Evolutionary conservation across 2,888 invertebrate genomes (phyloP).

Genomic region (Ganaspis brasiliensis): DNA sequence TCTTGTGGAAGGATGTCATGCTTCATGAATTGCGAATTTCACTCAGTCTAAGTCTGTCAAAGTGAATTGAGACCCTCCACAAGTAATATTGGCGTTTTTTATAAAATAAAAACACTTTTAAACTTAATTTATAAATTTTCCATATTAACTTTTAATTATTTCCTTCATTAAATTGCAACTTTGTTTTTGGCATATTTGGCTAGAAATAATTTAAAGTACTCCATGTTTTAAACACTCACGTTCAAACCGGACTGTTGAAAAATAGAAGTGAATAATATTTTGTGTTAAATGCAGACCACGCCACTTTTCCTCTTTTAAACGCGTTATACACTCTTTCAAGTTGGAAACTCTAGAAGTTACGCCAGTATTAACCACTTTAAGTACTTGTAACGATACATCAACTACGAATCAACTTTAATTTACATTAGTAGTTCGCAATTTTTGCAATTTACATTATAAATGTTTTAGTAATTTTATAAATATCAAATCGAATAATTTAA

Average conservation of each 20-base stretch:
- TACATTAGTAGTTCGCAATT: background rate
- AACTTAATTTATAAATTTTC: too few species aligned
- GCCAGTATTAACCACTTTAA: background rate
- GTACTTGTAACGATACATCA: background rate
- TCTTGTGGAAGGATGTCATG: background rate
- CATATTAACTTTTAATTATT: too few species aligned
- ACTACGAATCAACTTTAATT: background rate
- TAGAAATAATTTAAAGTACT: too few species aligned
- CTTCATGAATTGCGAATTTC: slow-evolving; percentile 20
- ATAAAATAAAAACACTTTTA: too few species aligned
- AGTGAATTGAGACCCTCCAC: background rate
- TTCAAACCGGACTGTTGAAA: background rate
- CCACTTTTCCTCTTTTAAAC: background rate
- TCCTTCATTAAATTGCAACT: too few species aligned
- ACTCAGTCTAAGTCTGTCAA: slow-evolving; percentile 3
- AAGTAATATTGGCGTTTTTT: too few species aligned
- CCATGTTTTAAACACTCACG: background rate
- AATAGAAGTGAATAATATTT: background rate
- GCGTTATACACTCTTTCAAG: background rate
- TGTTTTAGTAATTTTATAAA: too few species aligned
- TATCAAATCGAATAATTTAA: too few species aligned
- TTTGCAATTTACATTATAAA: too few species aligned
- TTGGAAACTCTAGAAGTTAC: background rate
- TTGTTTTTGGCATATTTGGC: too few species aligned
- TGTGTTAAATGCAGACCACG: background rate